A percentile compares a stretch with the other conserved stretches of the same genome.
These are phyloP conservation scores for Seriola aureovittata DNA, from an alignment of 2,113 vertebrate genomes.

Conservation along the genomic window DNA sequence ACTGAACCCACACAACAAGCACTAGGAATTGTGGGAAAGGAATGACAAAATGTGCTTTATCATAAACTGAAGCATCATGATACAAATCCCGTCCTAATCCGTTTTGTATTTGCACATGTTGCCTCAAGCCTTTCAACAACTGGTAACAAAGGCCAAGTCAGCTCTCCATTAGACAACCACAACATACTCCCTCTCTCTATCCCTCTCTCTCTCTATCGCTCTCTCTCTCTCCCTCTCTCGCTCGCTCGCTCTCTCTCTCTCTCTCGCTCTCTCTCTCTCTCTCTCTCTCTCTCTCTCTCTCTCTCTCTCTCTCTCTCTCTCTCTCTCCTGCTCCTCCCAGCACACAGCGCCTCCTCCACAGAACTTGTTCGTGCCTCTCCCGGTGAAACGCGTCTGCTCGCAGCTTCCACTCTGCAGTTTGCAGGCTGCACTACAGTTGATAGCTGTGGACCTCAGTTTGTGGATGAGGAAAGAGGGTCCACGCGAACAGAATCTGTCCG, in stretches of 20 bases:
- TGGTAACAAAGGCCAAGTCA: constrained; percentile 46
- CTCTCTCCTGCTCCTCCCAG: constrained; percentile 79
- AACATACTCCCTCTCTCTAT: constrained; percentile 31
- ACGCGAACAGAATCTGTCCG: constrained; percentile 20
- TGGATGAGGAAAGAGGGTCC: constrained; percentile 62
- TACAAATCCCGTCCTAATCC: constrained; percentile 48
- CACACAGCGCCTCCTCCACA: constrained; percentile 77
- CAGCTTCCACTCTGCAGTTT: constrained; percentile 63
- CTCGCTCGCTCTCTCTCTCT: neutral
- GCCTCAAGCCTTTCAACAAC: constrained; percentile 47
- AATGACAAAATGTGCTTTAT: constrained; percentile 47
- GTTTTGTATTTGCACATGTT: constrained; percentile 53
- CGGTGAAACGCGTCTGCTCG: constrained; percentile 58
- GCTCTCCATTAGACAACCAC: constrained; percentile 50
- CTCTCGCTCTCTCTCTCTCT: constrained; percentile 21
- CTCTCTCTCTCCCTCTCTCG: constrained; percentile 21
- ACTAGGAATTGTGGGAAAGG: constrained; percentile 33
- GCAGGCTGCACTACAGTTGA: constrained; percentile 42
- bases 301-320: neutral
- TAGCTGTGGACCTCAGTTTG: constrained; percentile 49
- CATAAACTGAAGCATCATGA: constrained; percentile 41
- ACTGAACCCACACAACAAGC: constrained; percentile 35
- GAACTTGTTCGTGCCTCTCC: constrained; percentile 64
- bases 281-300: constrained; percentile 28
- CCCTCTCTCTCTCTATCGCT: neutral